Percentiles rank a stretch among this genome's conserved stretches.
These are phyloP conservation scores for Hippocampus abdominalis DNA, from an alignment of 2,113 vertebrate species.

Conservation along the genomic window DNA sequence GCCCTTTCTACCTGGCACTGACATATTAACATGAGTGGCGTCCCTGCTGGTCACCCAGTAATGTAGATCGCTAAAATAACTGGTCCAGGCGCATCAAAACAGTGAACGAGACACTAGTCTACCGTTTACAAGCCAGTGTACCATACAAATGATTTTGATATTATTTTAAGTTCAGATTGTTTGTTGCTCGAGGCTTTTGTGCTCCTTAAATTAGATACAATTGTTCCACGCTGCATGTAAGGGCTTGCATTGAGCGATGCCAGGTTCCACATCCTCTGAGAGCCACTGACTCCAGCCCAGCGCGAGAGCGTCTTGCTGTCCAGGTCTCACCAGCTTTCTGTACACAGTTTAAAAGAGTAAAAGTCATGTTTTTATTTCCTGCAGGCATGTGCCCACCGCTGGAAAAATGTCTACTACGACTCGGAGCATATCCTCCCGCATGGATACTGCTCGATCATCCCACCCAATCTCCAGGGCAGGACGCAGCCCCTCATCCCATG, in stretches of 20 bases:
- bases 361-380: constrained; percentile 7
- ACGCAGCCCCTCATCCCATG: constrained; percentile 85
- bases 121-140: neutral
- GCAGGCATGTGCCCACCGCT: constrained; percentile 95
- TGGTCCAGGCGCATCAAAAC: neutral
- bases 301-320: constrained; percentile 10
- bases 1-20: neutral
- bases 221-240: neutral
- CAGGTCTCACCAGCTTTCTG: constrained; percentile 22
- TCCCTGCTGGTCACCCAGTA: neutral
- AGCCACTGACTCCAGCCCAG: constrained; percentile 51
- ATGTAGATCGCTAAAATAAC: neutral
- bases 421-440: constrained; percentile 90
- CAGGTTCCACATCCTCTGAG: constrained; percentile 54
- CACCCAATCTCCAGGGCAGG: constrained; percentile 81
- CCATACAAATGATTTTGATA: neutral
- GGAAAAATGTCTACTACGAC: constrained; percentile 96
- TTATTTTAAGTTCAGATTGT: neutral
- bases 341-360: neutral
- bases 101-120: neutral
- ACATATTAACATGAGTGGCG: neutral
- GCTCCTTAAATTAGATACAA: constrained; percentile 1
- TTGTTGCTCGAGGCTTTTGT: neutral
- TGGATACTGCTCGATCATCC: constrained; percentile 91
- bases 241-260: neutral